Conservation (phyloP, 2,797 vertebrate species). For the Numenius phaeopus region DNA sequence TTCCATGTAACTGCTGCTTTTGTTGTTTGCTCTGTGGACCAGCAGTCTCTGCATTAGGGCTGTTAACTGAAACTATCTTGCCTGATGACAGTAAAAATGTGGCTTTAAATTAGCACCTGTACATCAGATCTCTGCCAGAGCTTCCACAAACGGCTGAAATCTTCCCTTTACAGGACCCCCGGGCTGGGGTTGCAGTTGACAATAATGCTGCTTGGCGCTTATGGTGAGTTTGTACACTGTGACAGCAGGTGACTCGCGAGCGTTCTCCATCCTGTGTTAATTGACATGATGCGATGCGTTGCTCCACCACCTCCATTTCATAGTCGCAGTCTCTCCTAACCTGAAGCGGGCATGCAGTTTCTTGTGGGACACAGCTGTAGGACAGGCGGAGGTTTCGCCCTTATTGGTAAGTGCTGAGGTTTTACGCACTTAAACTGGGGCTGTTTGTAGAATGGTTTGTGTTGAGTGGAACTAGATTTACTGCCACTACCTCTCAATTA, state of each 20-base stretch:
- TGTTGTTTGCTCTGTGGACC: constrained; percentile 7
- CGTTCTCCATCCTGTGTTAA: neutral
- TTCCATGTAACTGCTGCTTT: constrained; percentile 25
- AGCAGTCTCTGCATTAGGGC: neutral
- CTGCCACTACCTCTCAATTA: constrained; percentile 53
- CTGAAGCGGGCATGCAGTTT: neutral
- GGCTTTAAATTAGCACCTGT: constrained; percentile 28
- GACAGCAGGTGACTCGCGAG: neutral
- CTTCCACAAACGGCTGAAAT: constrained; percentile 18
- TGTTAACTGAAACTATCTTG: neutral
- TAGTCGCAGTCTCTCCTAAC: neutral
- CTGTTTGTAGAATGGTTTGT: neutral
- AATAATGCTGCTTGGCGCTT: constrained; percentile 24
- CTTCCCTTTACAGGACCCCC: neutral
- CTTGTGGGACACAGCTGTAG: neutral
- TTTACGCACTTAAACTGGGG: neutral
- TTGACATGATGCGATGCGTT: neutral
- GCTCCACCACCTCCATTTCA: neutral
- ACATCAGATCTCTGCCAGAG: constrained; percentile 21
- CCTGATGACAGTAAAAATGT: constrained; percentile 33
- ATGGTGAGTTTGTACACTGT: constrained; percentile 1
- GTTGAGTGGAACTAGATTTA: constrained; percentile 21
- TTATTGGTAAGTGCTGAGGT: neutral
- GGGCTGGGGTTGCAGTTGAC: constrained; percentile 9
- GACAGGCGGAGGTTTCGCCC: neutral